Percentiles rank a stretch among this genome's conserved stretches.
Conservation (phyloP, 1,140 invertebrate genomes). For the Amphibalanus amphitrite region DNA sequence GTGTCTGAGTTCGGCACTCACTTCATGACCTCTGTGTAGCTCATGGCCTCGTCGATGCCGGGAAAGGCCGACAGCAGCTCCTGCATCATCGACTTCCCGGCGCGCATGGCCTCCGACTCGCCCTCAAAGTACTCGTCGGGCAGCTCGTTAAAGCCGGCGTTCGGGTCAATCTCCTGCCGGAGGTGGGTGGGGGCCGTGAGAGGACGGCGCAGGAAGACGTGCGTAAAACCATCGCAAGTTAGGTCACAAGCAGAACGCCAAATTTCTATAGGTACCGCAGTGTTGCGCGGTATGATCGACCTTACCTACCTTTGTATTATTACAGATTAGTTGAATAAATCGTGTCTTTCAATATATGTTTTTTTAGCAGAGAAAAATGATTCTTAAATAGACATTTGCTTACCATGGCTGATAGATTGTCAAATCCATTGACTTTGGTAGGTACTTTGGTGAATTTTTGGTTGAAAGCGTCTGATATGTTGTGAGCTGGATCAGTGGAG, state of each 20-base stretch:
- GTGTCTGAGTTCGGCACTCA: too few relatives aligned
- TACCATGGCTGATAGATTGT: constrained; percentile 92
- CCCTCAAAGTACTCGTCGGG: constrained; percentile 89
- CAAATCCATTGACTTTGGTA: constrained; percentile 72
- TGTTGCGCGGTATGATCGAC: background rate
- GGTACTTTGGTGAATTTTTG: constrained; percentile 45
- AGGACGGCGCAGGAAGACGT: too few relatives aligned
- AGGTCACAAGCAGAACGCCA: too few relatives aligned
- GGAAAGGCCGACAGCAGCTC: constrained; percentile 92
- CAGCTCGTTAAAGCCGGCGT: constrained; percentile 75
- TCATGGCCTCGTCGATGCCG: constrained; percentile 99
- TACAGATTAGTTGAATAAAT: too few relatives aligned
- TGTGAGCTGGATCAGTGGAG: constrained; percentile 98
- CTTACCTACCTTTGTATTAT: too few relatives aligned
- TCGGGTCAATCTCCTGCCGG: constrained; percentile 80
- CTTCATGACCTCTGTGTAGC: constrained; percentile 99
- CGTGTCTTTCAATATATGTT: too few relatives aligned
- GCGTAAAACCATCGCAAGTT: too few relatives aligned
- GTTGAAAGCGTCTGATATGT: constrained; percentile 75
- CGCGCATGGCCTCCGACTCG: constrained; percentile 37
- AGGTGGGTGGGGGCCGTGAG: too few relatives aligned
- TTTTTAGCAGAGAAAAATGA: too few relatives aligned
- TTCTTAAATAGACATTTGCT: constrained; percentile 7
- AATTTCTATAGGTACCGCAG: too few relatives aligned
- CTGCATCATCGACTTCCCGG: constrained; percentile 79